phyloP scores from a whole-genome alignment of 1,140 invertebrate species.

The Agrilus planipennis region DNA sequence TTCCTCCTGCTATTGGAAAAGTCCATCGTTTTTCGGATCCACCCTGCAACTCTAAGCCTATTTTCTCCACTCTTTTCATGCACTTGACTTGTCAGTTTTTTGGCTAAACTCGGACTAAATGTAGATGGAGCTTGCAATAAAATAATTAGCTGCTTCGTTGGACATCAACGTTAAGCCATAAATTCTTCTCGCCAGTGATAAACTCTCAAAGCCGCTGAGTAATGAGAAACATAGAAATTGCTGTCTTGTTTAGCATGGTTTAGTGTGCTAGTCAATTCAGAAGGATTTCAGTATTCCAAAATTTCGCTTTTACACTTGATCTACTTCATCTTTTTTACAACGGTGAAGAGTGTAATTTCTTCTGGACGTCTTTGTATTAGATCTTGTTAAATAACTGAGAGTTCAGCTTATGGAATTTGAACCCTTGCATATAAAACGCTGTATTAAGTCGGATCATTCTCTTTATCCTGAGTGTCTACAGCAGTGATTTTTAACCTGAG shows the following conservation, averaged over 20 bases:
- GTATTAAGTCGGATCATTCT: too few relatives aligned
- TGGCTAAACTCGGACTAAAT: slow-evolving; percentile 28
- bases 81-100: slow-evolving; percentile 26
- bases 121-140: slow-evolving; percentile 9
- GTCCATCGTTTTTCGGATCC: not conserved
- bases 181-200: slow-evolving; percentile 26
- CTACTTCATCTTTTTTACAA: too few relatives aligned
- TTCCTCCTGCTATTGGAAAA: not conserved
- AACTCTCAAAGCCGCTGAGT: slow-evolving; percentile 18
- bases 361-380: too few relatives aligned
- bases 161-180: slow-evolving; percentile 28
- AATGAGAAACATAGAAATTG: slow-evolving; percentile 23
- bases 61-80: slow-evolving; percentile 4
- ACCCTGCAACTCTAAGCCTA: not conserved
- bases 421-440: too few relatives aligned
- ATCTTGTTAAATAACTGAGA: too few relatives aligned
- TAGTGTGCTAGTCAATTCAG: not conserved
- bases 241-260: slow-evolving; percentile 8
- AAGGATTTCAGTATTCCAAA: not conserved
- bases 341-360: too few relatives aligned
- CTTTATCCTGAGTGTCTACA: too few relatives aligned
- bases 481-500: too few relatives aligned
- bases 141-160: slow-evolving; percentile 11
- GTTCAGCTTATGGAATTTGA: too few relatives aligned
- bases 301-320: not conserved